Evolutionary conservation across 64 coral and sea anemone species (phyloP), one percentile per base, ranked within the genome.

Genomic region (Catalaphyllia jardinei): DNA sequence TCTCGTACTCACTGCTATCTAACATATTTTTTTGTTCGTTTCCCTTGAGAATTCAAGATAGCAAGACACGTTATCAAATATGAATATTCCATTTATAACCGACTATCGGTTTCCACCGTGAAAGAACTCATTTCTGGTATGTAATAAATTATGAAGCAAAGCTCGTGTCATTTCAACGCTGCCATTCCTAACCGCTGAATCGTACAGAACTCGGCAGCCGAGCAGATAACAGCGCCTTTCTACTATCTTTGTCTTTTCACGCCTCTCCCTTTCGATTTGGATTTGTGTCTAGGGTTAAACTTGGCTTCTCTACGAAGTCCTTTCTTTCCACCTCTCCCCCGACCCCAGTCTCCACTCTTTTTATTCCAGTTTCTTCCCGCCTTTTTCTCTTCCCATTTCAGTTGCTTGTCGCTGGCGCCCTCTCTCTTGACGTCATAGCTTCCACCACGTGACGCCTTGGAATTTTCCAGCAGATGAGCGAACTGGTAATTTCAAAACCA

Each of bases 381-480:
- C 63, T 69, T 79, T 33, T 86, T 84, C 28, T 87, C 79, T 29
- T 87, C 90, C 90, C 83, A 92, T 79, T 69, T 63, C 27, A 86
- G 60, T 60, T 87, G 75, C 50, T 93, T 80, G 85, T 93, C 31
- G 67, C 83, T 93, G 52, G 72, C 89, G 12, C 81, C 57, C 13
- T 39, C 79, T 61, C 80, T 71, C 65, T 52, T 80, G 30, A 91
- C 79, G n/a, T 91, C 89, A 91, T 65, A 74, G 31, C 67, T 74
- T 6, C 89, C 89, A 1, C 89, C 89, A 25, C 67, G 54, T 75
- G 89, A 85, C 20, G 81, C 79, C 18, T 80, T 54, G 9, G 89
- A 91, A 42, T 91, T 81, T 54, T 91, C 89, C 30, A 91, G 20
- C 29, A 91, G 55, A 91, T 91, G 79, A 62, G 89, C 78, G 39